phyloP scores from a whole-genome alignment of 2,113 vertebrate species.

The Ceyx melanurus region DNA sequence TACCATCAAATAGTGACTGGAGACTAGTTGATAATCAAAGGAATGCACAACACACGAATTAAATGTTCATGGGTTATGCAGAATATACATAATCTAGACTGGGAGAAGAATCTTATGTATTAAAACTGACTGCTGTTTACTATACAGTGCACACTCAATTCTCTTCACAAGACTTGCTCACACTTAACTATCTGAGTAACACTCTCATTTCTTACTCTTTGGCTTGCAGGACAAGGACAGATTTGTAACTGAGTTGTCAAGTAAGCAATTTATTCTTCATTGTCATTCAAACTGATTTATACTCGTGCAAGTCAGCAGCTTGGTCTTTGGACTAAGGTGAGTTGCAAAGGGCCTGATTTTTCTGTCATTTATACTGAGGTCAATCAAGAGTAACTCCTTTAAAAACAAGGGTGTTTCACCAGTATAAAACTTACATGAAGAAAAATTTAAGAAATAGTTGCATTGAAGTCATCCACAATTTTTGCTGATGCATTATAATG shows the following conservation, averaged over 20 bases:
- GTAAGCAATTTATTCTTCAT: not conserved
- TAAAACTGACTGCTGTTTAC: not conserved
- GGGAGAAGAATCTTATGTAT: not conserved
- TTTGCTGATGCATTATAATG: not conserved
- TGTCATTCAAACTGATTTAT: not conserved
- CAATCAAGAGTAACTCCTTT: not conserved
- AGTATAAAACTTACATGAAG: not conserved
- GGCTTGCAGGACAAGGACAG: not conserved
- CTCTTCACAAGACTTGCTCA: not conserved
- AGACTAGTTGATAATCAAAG: not conserved
- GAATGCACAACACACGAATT: not conserved
- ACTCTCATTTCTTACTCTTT: not conserved
- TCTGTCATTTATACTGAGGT: not conserved
- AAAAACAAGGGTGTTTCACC: not conserved
- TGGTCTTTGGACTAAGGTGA: not conserved
- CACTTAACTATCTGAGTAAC: not conserved
- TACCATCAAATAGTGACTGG: not conserved
- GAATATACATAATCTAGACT: not conserved
- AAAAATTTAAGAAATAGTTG: not conserved
- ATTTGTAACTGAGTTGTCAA: not conserved
- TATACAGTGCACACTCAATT: not conserved
- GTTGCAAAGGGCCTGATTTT: not conserved
- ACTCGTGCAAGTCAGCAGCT: not conserved
- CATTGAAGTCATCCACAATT: not conserved
- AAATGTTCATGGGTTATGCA: not conserved